Percentiles rank a stretch among this genome's conserved stretches.
These are phyloP conservation scores for Sula dactylatra DNA, from an alignment of 2,113 vertebrate species.

Conservation along the genomic window DNA sequence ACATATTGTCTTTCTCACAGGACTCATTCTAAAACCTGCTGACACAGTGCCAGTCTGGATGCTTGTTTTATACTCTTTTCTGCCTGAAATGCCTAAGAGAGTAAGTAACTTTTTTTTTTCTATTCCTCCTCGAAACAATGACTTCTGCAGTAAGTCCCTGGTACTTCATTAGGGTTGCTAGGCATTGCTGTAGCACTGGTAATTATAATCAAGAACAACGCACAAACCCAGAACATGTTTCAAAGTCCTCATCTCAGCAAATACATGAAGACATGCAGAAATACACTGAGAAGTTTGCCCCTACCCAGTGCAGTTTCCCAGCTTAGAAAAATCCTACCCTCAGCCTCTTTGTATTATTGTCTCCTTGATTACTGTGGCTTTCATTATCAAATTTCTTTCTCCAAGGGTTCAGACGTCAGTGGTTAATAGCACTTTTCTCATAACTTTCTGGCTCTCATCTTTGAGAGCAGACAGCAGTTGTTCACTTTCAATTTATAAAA, in stretches of 20 bases:
- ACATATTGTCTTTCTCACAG: not conserved
- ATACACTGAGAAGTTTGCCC: not conserved
- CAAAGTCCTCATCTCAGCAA: not conserved
- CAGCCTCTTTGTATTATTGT: not conserved
- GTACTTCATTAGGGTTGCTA: slow-evolving; percentile 2
- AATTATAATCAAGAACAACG: not conserved
- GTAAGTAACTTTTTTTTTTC: not conserved
- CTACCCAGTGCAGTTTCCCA: not conserved
- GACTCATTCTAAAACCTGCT: not conserved
- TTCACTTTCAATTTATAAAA: slow-evolving; percentile 2
- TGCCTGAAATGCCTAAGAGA: not conserved
- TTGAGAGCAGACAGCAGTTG: not conserved
- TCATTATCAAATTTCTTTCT: not conserved
- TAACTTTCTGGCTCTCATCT: not conserved
- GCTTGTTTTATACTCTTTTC: not conserved
- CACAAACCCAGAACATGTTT: not conserved
- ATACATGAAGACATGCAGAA: not conserved
- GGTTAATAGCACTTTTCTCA: not conserved
- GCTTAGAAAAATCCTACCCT: not conserved
- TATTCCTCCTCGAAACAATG: not conserved
- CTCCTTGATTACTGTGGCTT: not conserved
- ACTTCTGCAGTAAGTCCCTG: not conserved
- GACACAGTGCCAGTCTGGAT: not conserved
- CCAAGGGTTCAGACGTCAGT: not conserved
- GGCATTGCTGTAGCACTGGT: not conserved